These are phyloP conservation scores for Cataglyphis albicans DNA, from an alignment of 2,888 invertebrate species.

Conservation along the genomic window DNA sequence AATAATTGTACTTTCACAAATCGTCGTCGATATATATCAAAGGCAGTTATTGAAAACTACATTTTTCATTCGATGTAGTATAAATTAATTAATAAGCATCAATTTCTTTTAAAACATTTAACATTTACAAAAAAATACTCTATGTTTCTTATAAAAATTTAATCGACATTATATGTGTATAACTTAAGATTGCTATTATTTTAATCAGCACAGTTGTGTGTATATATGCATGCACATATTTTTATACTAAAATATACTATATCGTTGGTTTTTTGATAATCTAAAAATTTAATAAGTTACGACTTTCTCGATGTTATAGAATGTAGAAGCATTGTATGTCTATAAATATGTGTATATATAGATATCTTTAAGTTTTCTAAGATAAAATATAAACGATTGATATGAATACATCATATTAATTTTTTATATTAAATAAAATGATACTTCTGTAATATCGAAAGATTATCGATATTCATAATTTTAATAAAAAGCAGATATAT, in stretches of 20 bases:
- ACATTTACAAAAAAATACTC: constrained; percentile 10
- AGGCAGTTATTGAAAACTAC: constrained; percentile 21
- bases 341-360: constrained; percentile 9
- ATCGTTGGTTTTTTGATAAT: constrained; percentile 9
- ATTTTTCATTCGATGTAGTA: constrained; percentile 4
- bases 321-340: background rate
- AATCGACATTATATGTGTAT: constrained; percentile 19
- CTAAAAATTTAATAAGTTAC: constrained; percentile 4
- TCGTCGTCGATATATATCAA: background rate
- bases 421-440: constrained; percentile 11
- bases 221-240: background rate
- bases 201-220: background rate
- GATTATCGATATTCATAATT: constrained; percentile 2
- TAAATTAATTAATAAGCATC: constrained; percentile 17
- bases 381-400: background rate
- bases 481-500: constrained; percentile 6
- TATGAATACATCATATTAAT: background rate
- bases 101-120: constrained; percentile 16
- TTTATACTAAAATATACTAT: background rate
- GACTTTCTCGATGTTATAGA: background rate
- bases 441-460: background rate
- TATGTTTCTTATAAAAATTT: constrained; percentile 14
- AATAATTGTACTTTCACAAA: constrained; percentile 18
- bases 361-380: background rate
- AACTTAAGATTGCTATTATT: background rate